Conservation (phyloP, 2,888 invertebrate species). For the Parelbella ahira region DNA sequence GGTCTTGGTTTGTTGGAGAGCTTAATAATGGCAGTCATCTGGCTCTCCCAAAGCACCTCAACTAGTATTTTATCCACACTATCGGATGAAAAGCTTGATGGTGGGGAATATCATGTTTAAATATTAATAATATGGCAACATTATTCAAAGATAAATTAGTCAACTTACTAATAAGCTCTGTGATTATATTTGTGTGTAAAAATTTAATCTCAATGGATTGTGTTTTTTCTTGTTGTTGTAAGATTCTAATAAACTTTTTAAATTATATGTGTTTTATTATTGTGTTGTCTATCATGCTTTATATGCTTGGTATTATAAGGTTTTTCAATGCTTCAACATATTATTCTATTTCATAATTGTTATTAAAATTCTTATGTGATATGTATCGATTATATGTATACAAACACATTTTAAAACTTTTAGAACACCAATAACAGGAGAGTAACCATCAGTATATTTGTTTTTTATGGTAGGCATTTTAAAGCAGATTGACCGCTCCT, state of each 20-base stretch:
- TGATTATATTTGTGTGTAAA: constrained; percentile 17
- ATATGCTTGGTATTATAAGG: no score
- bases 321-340: no score
- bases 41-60: constrained; percentile 84
- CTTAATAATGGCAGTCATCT: constrained; percentile 82
- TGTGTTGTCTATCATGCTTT: no score
- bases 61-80: constrained; percentile 81
- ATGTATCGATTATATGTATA: no score
- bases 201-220: constrained; percentile 7
- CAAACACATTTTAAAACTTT: no score
- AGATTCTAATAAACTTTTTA: constrained; percentile 14
- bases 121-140: constrained; percentile 2
- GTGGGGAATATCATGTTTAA: constrained; percentile 85
- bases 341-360: no score
- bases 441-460: no score
- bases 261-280: no score
- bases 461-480: no score
- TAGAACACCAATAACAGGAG: no score
- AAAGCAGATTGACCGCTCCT: no score
- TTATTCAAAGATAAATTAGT: constrained; percentile 18
- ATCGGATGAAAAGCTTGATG: constrained; percentile 84
- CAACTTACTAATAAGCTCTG: constrained; percentile 10
- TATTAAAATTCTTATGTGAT: no score
- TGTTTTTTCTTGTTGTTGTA: constrained; percentile 7
- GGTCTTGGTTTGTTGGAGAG: constrained; percentile 87